Percentiles rank a stretch among this genome's conserved stretches.
phyloP scores from a whole-genome alignment of 2,888 invertebrate species.

The Orthosia cruda region DNA sequence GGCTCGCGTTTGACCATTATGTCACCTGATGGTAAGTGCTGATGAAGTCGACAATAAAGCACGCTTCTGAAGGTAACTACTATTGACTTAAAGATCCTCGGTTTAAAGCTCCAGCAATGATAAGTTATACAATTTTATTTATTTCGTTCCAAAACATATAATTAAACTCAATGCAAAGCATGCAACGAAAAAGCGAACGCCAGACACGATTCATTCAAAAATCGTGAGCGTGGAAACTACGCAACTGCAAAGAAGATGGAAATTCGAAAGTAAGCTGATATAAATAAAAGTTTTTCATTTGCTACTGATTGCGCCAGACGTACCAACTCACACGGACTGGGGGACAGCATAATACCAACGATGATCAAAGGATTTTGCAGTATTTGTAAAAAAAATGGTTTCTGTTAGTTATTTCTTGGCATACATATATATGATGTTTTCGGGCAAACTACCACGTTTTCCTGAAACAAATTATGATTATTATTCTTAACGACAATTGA shows the following conservation, averaged over 20 bases:
- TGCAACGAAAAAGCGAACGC: constrained; percentile 7
- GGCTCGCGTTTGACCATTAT: too few species aligned
- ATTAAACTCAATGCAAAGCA: not conserved
- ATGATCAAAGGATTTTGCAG: not conserved
- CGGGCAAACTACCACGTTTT: too few species aligned
- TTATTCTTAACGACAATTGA: too few species aligned
- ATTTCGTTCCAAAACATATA: not conserved
- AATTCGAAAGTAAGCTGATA: constrained; percentile 37
- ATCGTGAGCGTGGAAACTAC: not conserved
- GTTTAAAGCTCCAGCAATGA: too few species aligned
- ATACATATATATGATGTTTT: too few species aligned
- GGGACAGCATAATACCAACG: constrained; percentile 6
- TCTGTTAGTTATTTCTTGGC: not conserved
- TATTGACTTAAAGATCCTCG: too few species aligned
- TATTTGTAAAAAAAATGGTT: not conserved
- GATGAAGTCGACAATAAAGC: too few species aligned
- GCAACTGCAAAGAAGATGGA: constrained; percentile 17
- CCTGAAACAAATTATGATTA: too few species aligned
- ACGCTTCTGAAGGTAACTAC: too few species aligned
- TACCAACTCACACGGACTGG: constrained; percentile 2
- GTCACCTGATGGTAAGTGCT: too few species aligned
- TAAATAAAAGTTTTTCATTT: constrained; percentile 58
- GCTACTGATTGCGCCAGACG: constrained; percentile 47
- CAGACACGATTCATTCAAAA: constrained; percentile 30
- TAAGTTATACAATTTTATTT: not conserved